Base-by-base conservation (phyloP, 2,888 invertebrate species). In the Eristalis arbustorum region DNA sequence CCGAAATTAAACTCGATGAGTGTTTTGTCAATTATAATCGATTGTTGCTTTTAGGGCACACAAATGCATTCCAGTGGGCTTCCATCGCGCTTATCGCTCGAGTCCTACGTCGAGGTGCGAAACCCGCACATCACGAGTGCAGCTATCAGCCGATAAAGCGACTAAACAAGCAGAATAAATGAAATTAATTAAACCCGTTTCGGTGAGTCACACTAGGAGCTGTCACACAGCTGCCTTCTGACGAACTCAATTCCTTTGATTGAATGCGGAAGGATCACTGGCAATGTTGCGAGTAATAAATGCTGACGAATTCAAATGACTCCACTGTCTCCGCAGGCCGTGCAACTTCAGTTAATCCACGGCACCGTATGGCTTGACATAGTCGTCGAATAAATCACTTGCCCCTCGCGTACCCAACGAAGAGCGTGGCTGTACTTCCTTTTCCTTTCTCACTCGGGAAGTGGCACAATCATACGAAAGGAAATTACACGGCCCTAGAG, bases 1-100 rank as follows among this genome's bases (percentile, higher is more conserved):
- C 64, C 61, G 34, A 77, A 85, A 77, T 77, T 82, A 74, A 77
- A 57, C 25, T 34, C 77, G 82, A 82, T 85, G 78, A 82, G 74
- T 76, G 82, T 56, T 82, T 71, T 85, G 85, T 82, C 82, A 85
- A 82, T 78, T 85, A 77, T 82, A 85, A 85, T 85, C 85, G 85
- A 85, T 85, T 85, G 73, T 82, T 71, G 73, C 66, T 71, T 66
- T 82, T 72, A 76, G 49, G 62, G 40, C n/a, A 3, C 49, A 63
- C 67, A 72, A 80, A 62, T 80, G 73, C 66, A 71, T 71, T 64
- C 40, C n/a, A 59, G 42, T 22, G 62, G 3, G 34, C 22, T 28
- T 14, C 61, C 25, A 10, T 69, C 22, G n/a, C n/a, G 11, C 22
- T n/a, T 61, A 31, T 31, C 23, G 4, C 1, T 42, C 10, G 4